Base-by-base conservation (phyloP, 2,888 invertebrate species). In the Bimastos eiseni region DNA sequence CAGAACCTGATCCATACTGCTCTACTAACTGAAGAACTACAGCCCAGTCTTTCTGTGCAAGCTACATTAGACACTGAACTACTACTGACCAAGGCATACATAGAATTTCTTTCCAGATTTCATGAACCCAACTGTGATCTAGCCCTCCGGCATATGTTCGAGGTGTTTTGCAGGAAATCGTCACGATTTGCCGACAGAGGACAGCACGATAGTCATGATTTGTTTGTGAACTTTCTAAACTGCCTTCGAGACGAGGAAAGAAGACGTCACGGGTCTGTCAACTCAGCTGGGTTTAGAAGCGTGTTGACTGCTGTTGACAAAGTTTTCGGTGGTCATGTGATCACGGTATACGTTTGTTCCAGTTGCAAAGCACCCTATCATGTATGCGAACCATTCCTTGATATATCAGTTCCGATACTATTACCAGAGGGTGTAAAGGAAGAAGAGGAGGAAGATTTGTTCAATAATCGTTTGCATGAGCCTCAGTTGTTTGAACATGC, bases 281-380 rank as follows among this genome's bases (percentile, higher is more conserved):
- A 49, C 24, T 24, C 49, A 24, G 11, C 34, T 84, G 84, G 34
- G 33, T 30, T 30, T 17, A 13, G 34, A 36, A 84, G 15, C 34
- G 34, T 84, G 84, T 84, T 84, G 84, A 84, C 84, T 84, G 34
- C 84, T 33, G 84, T 84, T 34, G 84, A 84, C 21, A 36, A 84
- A 36, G 84, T 84, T 17, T 84, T 84, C 34, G 84, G 84, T 17
- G 84, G 84, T 34, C 84, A 84, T 84, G 4, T 34, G 30, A 33
- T 84, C 6, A n/a, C 84, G 3, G 84, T 84, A 13, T 84, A 84
- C 33, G 34, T 84, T 33, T 84, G 84, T 36, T 36, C 19, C 21
- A 33, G 15, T 17, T 84, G 84, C 84, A 84, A 84, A 5, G 4
- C 33, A 34, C 84, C 84, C 2, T 84, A 84, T 17, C 1, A 84